phyloP scores from a whole-genome alignment of 2,113 vertebrate species.

The Poecilia latipinna region DNA sequence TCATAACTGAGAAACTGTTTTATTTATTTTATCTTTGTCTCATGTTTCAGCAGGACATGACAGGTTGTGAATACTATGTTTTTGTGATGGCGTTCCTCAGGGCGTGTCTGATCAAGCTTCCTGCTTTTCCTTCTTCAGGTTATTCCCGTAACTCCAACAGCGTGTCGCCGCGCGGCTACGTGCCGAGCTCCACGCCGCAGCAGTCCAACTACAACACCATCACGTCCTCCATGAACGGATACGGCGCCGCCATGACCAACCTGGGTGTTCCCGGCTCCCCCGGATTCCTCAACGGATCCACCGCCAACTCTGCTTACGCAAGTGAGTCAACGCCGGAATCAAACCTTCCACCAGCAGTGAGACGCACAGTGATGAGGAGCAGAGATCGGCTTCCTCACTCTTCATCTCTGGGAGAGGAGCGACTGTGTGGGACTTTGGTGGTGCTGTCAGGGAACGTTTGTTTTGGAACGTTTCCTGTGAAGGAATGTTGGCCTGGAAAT shows the following conservation, averaged over 20 bases:
- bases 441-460: background rate
- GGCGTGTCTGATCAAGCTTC: background rate
- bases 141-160: constrained; percentile 91
- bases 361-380: background rate
- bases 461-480: background rate
- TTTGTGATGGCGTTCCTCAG: background rate
- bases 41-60: no score
- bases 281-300: constrained; percentile 94
- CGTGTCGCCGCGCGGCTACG: constrained; percentile 88
- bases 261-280: constrained; percentile 93
- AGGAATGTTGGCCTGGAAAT: background rate
- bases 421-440: background rate
- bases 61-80: no score
- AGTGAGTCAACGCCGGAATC: constrained; percentile 81
- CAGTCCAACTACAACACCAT: constrained; percentile 89
- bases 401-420: background rate
- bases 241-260: constrained; percentile 87
- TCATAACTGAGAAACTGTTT: no score
- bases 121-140: constrained; percentile 73
- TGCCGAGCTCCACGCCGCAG: constrained; percentile 91
- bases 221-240: constrained; percentile 88
- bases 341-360: background rate
- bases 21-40: no score
- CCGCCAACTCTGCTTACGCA: constrained; percentile 93
- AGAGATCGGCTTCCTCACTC: background rate